Conservation (phyloP, 2,113 vertebrate species). For the Struthio camelus region DNA sequence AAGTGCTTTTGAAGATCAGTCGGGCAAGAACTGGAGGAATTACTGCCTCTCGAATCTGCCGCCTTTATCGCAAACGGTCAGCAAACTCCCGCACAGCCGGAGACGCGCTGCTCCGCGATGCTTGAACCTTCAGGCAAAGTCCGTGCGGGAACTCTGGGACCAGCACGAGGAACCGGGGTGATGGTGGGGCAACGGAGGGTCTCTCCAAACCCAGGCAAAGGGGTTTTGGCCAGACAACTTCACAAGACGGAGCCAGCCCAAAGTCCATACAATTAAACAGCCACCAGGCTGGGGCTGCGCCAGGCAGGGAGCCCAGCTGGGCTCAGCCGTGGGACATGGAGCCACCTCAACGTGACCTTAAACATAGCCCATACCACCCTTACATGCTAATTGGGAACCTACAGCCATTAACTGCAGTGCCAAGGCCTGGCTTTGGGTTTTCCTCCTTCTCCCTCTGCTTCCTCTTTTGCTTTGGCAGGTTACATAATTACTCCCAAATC, state of each 20-base stretch:
- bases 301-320: too few species aligned
- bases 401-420: not conserved
- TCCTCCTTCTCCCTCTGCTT: not conserved
- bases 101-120: not conserved
- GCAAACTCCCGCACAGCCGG: not conserved
- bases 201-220: not conserved
- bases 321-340: too few species aligned
- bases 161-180: too few species aligned
- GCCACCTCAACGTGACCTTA: not conserved
- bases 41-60: not conserved
- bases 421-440: not conserved
- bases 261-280: too few species aligned
- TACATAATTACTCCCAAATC: not conserved
- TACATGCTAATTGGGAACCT: not conserved
- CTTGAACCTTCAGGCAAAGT: not conserved
- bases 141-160: too few species aligned
- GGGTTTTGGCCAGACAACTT: not conserved
- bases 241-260: not conserved
- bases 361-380: not conserved
- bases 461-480: not conserved
- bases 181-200: rapidly evolving
- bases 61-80: not conserved
- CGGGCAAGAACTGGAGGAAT: not conserved
- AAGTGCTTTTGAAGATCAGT: slow-evolving; percentile 4
- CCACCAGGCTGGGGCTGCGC: too few species aligned